These are phyloP conservation scores for Apamea monoglypha DNA, from an alignment of 2,888 invertebrate species.

Conservation along the genomic window DNA sequence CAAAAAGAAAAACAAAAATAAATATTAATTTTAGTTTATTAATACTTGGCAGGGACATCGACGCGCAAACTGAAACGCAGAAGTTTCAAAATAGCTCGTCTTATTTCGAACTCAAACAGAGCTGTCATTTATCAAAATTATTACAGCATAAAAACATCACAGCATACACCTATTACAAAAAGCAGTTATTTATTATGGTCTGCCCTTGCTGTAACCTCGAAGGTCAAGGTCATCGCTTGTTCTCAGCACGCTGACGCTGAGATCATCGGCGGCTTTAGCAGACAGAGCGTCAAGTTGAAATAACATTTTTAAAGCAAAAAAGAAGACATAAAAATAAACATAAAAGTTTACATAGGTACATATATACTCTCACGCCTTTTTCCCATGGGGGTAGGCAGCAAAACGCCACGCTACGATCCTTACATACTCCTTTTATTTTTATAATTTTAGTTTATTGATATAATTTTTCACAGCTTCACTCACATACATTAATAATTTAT, in stretches of 20 bases:
- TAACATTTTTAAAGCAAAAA: neutral
- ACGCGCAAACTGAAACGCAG: too few species aligned
- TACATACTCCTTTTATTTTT: neutral
- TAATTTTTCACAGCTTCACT: neutral
- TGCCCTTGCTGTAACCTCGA: constrained; percentile 45
- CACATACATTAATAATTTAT: neutral
- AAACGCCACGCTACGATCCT: neutral
- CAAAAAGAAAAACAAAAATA: too few species aligned
- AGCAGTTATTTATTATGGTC: constrained; percentile 30
- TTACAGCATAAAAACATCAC: neutral
- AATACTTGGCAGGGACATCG: too few species aligned
- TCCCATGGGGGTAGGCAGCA: neutral
- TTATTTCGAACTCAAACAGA: neutral
- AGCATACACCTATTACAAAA: neutral
- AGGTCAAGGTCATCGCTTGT: constrained; percentile 54
- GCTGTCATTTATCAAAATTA: neutral
- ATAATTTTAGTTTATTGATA: neutral
- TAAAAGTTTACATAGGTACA: neutral
- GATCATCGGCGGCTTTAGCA: constrained; percentile 89
- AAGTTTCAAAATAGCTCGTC: neutral
- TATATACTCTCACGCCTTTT: neutral
- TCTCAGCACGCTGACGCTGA: constrained; percentile 85
- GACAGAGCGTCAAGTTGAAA: constrained; percentile 94
- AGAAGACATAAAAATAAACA: neutral
- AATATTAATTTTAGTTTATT: neutral